Evolutionary conservation across 2,888 invertebrate genomes (phyloP).

Genomic region (Scaptomyza parva): DNA sequence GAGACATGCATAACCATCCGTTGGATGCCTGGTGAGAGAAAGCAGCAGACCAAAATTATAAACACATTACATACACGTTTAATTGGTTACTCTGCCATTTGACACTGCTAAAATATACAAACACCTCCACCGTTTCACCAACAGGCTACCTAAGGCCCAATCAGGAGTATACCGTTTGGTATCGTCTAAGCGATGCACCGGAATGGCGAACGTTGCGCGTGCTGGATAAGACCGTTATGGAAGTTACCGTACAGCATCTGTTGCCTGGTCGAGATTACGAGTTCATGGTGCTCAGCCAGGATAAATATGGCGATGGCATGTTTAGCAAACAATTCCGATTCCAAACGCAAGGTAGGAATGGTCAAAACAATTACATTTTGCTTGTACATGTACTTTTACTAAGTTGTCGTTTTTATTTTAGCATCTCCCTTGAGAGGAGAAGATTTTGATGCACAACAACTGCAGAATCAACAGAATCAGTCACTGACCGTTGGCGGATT

Average conservation of each 20-base stretch:
- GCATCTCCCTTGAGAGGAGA: slow-evolving; percentile 49
- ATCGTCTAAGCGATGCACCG: slow-evolving; percentile 89
- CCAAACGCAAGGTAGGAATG: slow-evolving; percentile 87
- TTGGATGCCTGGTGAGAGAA: slow-evolving; percentile 90
- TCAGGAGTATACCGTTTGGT: slow-evolving; percentile 95
- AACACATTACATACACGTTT: not conserved
- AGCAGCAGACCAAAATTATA: not conserved
- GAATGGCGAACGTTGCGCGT: slow-evolving; percentile 95
- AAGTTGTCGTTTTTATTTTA: not conserved
- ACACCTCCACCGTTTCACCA: not conserved
- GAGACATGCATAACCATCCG: slow-evolving; percentile 90
- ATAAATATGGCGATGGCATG: slow-evolving; percentile 94
- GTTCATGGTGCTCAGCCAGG: slow-evolving; percentile 95
- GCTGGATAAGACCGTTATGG: slow-evolving; percentile 89
- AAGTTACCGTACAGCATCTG: slow-evolving; percentile 92
- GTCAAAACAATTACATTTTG: not conserved
- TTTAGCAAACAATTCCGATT: slow-evolving; percentile 93
- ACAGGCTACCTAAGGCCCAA: slow-evolving; percentile 90
- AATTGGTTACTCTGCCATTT: not conserved
- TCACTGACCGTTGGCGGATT: slow-evolving; percentile 53
- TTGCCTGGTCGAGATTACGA: slow-evolving; percentile 92
- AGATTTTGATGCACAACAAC: slow-evolving; percentile 56
- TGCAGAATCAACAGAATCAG: slow-evolving; percentile 54
- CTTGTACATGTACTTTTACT: not conserved
- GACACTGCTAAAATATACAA: not conserved